These are phyloP conservation scores for Tiliacea aurago DNA, from an alignment of 2,888 invertebrate genomes.

Conservation along the genomic window DNA sequence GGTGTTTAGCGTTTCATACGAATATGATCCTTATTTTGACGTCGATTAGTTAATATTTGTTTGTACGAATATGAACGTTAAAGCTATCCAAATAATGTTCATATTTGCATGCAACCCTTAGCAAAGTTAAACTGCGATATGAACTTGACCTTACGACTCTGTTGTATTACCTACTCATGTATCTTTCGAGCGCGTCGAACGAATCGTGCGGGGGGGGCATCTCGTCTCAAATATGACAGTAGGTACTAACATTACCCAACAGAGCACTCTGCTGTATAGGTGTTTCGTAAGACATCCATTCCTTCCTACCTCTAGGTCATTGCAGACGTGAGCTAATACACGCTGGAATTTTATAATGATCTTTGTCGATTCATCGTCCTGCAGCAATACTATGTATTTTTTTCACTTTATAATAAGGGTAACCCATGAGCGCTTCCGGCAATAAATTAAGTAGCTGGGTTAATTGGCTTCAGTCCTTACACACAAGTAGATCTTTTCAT, in stretches of 20 bases:
- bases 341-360: constrained; percentile 8
- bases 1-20: too few species aligned
- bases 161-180: not conserved
- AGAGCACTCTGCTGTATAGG: not conserved
- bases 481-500: not conserved
- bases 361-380: not conserved
- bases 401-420: not conserved
- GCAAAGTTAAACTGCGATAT: not conserved
- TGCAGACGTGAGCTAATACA: constrained; percentile 11
- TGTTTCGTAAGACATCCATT: constrained; percentile 20
- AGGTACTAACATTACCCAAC: constrained; percentile 18
- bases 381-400: not conserved
- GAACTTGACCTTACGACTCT: not conserved
- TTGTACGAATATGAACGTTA: not conserved
- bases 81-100: not conserved
- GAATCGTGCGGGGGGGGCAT: not conserved
- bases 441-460: not conserved
- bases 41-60: not conserved
- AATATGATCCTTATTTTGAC: not conserved
- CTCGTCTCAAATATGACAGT: constrained; percentile 1
- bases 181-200: not conserved
- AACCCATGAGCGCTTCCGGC: not conserved
- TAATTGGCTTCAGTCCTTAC: not conserved
- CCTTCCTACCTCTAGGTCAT: constrained; percentile 19
- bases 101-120: not conserved